Evolutionary conservation across 2,888 invertebrate species (phyloP), one percentile per base, ranked within the genome.

Genomic region (Noctua fimbriata): DNA sequence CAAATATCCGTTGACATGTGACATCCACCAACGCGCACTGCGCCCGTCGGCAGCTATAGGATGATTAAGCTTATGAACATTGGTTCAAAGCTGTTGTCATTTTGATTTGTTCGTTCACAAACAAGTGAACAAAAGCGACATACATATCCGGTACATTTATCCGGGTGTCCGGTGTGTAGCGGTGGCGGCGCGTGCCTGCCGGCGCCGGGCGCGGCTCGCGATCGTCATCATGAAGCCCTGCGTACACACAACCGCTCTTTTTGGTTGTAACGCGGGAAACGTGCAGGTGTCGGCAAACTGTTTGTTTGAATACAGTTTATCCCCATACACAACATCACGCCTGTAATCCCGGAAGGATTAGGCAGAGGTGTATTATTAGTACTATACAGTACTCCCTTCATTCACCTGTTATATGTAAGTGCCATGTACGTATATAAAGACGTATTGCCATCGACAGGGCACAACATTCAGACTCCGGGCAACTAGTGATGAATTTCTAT

Each of bases 111-210:
- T 21, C 12, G 32, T 65, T 65, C 12, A 21, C 36, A 58, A 32
- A 21, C 18, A 16, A 16, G 21, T 36, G 28, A 69, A 60, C 18
- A 66, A 7, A 10, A 3, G 21, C 21, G 16, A 21, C 14, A 12
- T 44, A 36, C 36, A 41, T 32, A 28, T 28, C 36, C n/a, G 66
- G 18, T 41, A 32, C 58, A 36, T 16, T 24, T 32, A 21, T 16
- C 16, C 28, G 6, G 32, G 2, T 16, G 63, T 58, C n/a, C 65
- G 74, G 58, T 16, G 2, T 32, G 77, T 3, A 70, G 87, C 77
- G 87, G 87, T 65, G 60, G 9, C 32, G 67, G 84, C 76, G 79
- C 87, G 87, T 88, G 87, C 76, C 80, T 69, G 0, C 21, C 24
- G 76, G 28, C 41, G 47, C 18, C 58, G 74, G 24, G 2, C 36